Base-by-base conservation (phyloP, 2,888 invertebrate species). In the Macrosiphum euphorbiae region DNA sequence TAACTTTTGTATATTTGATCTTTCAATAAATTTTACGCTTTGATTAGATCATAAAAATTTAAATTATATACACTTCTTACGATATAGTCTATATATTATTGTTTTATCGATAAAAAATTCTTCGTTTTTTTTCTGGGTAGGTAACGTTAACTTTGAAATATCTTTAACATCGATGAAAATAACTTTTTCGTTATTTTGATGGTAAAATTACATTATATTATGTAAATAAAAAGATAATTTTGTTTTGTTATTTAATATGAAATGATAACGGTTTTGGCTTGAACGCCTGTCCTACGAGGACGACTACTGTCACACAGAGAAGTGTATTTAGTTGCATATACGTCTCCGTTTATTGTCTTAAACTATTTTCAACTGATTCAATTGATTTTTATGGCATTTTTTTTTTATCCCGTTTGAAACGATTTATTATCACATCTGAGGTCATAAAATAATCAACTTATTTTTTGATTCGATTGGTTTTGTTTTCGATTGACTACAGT, bases 321-420 rank as follows among this genome's bases (percentile, higher is more conserved):
- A 55, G 88, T 88, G 0, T 88, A 7, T 88, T 88, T 26, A 88
- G 52, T 88, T 88, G 88, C 55, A 26, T 88, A 10, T 88, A 88
- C 52, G 13, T 20, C 8, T 7, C 35, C 67, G n/a, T 67, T 20
- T 20, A 1, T 20, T 20, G 24, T 58, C 26, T 26, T 58, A 8
- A 58, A 26, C 26, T 26, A 35, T 78, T 78, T 78, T 35, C n/a
- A 67, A 35, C 20, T 35, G 20, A 35, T 35, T 78, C 8, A 35
- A 35, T 20, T 35, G 13, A 67, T 67, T 67, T 67, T 13, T n/a
- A 67, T 67, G n/a, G 13, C n/a, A 13, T 61, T 67, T 67, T n/a
- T 67, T 67, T 67, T 67, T n/a, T 5, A n/a, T 67, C 1, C 5
- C 2, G n/a, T 67, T 67, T 16, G 67, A n/a, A 0, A n/a, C 5